phyloP scores from a whole-genome alignment of 2,888 invertebrate species.

The Harpalus rubripes region DNA sequence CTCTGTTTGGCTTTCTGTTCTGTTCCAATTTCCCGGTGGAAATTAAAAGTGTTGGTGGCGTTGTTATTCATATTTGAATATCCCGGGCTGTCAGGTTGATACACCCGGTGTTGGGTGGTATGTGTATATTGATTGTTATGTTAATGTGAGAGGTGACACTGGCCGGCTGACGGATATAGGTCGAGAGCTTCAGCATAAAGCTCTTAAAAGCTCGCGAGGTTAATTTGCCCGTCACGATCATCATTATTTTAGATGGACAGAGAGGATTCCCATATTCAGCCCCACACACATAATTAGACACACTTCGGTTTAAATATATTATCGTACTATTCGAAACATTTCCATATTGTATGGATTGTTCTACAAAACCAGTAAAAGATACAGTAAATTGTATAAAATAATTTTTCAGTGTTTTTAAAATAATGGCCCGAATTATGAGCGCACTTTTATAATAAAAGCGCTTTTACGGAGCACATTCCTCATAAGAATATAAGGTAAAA shows the following conservation, averaged over 20 bases:
- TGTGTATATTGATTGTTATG: conserved; percentile 4
- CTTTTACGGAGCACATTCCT: too few species aligned
- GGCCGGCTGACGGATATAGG: conserved; percentile 14
- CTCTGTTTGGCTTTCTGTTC: background rate
- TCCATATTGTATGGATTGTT: too few species aligned
- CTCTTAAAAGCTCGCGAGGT: background rate
- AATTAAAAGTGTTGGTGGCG: background rate
- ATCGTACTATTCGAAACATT: too few species aligned
- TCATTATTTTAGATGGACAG: conserved; percentile 2
- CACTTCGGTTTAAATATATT: too few species aligned
- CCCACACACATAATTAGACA: too few species aligned
- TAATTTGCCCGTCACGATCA: conserved; percentile 1
- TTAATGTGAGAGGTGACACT: background rate
- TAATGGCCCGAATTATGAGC: too few species aligned
- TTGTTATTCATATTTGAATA: background rate
- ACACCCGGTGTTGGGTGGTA: background rate
- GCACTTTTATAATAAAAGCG: too few species aligned
- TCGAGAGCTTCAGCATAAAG: conserved; percentile 29
- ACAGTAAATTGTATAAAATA: too few species aligned
- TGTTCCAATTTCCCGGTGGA: background rate
- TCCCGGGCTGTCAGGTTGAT: background rate
- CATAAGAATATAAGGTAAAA: too few species aligned
- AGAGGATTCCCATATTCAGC: too few species aligned
- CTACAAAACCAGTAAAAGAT: too few species aligned
- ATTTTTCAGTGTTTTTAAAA: too few species aligned